These are phyloP conservation scores for Caracal caracal DNA, from an alignment of 2,113 vertebrate genomes.

Conservation along the genomic window DNA sequence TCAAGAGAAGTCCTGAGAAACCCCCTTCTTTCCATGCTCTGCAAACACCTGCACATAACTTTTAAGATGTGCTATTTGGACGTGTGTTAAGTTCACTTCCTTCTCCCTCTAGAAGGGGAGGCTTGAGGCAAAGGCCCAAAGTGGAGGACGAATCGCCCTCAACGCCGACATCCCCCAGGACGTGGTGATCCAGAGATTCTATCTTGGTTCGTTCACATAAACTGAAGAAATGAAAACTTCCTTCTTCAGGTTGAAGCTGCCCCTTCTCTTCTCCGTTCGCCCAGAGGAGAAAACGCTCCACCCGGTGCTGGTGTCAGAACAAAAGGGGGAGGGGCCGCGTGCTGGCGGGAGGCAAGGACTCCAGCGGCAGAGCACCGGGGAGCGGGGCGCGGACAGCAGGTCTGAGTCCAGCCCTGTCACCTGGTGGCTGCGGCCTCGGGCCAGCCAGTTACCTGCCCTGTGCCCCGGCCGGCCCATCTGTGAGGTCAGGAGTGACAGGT, in stretches of 20 bases:
- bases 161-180: rapidly evolving
- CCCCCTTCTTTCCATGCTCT: background rate
- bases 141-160: rapidly evolving
- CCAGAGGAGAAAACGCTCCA: rapidly evolving
- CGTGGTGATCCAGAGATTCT: rapidly evolving
- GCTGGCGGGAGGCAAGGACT: rapidly evolving
- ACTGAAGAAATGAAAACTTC: rapidly evolving
- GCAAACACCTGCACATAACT: background rate
- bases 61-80: rapidly evolving
- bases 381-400: rapidly evolving
- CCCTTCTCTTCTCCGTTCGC: too few species aligned
- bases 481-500: rapidly evolving
- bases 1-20: background rate
- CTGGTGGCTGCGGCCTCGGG: background rate
- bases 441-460: rapidly evolving
- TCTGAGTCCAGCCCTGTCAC: rapidly evolving
- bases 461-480: background rate
- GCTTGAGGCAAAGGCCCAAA: rapidly evolving
- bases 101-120: background rate
- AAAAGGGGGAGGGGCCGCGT: rapidly evolving
- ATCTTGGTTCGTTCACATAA: too few species aligned
- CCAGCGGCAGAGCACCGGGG: rapidly evolving
- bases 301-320: rapidly evolving
- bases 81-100: background rate
- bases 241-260: background rate